Evolutionary conservation across 2,888 invertebrate genomes (phyloP), one percentile per base, ranked within the genome.

Genomic region (Sialis fuliginosa): DNA sequence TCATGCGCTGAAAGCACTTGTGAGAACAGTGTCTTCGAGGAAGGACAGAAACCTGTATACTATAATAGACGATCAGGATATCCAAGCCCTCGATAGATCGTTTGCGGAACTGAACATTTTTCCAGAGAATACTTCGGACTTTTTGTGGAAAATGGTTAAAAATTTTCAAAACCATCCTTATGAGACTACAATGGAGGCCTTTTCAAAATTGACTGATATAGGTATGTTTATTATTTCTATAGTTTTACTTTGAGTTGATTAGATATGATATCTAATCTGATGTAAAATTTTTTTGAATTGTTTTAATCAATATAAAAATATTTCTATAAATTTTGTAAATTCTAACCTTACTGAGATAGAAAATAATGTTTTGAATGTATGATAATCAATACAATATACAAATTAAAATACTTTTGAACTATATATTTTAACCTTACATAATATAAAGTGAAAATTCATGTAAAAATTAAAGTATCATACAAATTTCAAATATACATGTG

Each of bases 101-200:
- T 92, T 95, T 60, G 86, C 87, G 4, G 89, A 91, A 55, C 64
- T 93, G 51, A 80, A 90, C 58, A 73, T 95, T 49, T 84, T 85
- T 59, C 74, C 77, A 12, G 83, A 84, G 55, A 75, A 75, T 45
- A 72, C 76, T 0, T 72, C 76, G 0, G 75, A 78, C 57, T 75
- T 76, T 33, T 75, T 80, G 0, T 82, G 81, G 81, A 70, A 68
- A 50, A 68, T 77, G 54, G 64, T 76, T 22, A 69, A 67, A 54
- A 74, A 72, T 58, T 65, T 75, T 48, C 74, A 72, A 52, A 68
- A 75, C 49, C 72, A 86, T 58, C 90, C 92, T 0, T 85, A 85
- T 58, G 84, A 83, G 58, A 81, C 87, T 1, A 84, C 90, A 0
- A 62, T 89, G 69, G 85, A 84, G 57, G 83, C 88, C 1, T 88